Evolutionary conservation across 2,113 vertebrate genomes (phyloP), one percentile per base, ranked within the genome.

Genomic region (Anarrhichthys ocellatus): DNA sequence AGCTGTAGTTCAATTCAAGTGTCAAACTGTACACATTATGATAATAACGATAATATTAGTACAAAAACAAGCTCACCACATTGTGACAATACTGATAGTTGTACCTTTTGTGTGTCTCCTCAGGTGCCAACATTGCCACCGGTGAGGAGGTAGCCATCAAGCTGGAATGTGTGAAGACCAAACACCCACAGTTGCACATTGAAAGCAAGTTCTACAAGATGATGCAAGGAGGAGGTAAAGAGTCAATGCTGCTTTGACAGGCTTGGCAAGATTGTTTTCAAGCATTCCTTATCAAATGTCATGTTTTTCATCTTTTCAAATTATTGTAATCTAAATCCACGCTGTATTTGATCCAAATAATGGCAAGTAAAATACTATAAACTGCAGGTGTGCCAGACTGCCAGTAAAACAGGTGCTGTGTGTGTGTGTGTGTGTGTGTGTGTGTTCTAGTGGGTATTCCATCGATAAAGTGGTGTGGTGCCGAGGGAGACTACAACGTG

Each of bases 181-280:
- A 99, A 93, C 98, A 99, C 90, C 98, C 98, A 1, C 98, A 99
- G 92, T 92, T 99, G 78, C 98, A 99, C 93, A 99, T 99, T 22
- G 98, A 99, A 95, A 99, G 98, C 97, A 99, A 99, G 92, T 99
- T 99, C 92, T 99, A 99, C 95, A 99, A 99, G 95, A 99, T 99
- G 98, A 99, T 99, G 98, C 98, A 99, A 92, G 98, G 97, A 78
- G 98, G 98, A 96, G 97, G 98, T 99, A 91, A 96, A 94, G 42
- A 66, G 15, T 11, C 13, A 63, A 59, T 24, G 2, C 4, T 22
- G 22, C 66, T 44, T 46, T 20, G 34, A 74, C 54, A 64, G 2
- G 4, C 63, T 61, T 50, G 4, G 54, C 38, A 73, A 73, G 22
- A 56, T 34, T 29, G 3, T 6, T 68, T 76, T 32, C 10, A 72